Conservation (phyloP, 1,140 invertebrate genomes). For the Philotrypesis tridentata region DNA sequence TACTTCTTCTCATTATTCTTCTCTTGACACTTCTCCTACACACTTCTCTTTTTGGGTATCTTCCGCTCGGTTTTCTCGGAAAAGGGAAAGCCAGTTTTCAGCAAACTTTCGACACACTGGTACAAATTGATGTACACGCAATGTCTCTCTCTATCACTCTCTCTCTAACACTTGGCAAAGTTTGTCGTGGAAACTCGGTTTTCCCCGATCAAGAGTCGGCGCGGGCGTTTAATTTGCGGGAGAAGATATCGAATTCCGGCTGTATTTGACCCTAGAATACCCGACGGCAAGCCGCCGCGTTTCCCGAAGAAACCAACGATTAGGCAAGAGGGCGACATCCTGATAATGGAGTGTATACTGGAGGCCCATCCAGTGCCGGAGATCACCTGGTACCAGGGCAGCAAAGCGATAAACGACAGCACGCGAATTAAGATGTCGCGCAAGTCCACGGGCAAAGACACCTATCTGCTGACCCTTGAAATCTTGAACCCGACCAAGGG, state of each 20-base stretch:
- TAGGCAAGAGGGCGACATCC: conserved; percentile 92
- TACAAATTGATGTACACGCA: neutral
- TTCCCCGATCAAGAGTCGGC: neutral
- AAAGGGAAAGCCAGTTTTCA: neutral
- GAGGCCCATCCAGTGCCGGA: conserved; percentile 96
- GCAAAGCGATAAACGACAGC: conserved; percentile 86
- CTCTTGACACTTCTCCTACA: neutral
- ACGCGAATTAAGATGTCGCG: conserved; percentile 89
- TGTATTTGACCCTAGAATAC: conserved; percentile 81
- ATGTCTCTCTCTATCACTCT: neutral
- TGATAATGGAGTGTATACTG: conserved; percentile 96
- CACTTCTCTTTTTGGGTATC: neutral
- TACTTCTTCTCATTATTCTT: conserved; percentile 30
- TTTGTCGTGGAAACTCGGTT: neutral
- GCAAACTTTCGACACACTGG: neutral
- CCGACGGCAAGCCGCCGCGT: conserved; percentile 93
- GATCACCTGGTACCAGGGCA: conserved; percentile 95
- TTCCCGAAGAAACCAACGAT: conserved; percentile 99
- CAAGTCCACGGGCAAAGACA: conserved; percentile 90
- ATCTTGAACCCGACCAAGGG: conserved; percentile 94
- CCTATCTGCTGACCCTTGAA: conserved; percentile 91
- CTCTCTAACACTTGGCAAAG: neutral
- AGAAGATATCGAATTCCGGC: neutral
- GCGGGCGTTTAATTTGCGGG: no score
- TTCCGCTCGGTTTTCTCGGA: neutral